A percentile compares a stretch with the other conserved stretches of the same genome.
Evolutionary conservation across 2,113 vertebrate species (phyloP).

Genomic region (zebrafish (Danio rerio)): DNA sequence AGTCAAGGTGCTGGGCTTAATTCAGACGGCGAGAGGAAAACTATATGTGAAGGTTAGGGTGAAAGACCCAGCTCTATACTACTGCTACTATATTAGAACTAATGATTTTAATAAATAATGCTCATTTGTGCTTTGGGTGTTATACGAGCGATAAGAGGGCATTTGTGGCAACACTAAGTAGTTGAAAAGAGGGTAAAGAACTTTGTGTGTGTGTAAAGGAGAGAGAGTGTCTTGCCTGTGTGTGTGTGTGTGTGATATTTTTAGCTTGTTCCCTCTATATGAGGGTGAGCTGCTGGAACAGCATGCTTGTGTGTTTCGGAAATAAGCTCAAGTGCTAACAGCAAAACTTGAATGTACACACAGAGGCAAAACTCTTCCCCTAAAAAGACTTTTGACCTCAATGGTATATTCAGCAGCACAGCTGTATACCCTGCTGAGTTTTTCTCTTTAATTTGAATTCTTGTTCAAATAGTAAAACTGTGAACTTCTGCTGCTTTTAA

Average conservation of each 20-base stretch:
- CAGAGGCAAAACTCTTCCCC: slow-evolving; percentile 10
- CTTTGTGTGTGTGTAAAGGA: slow-evolving; percentile 33
- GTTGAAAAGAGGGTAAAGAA: slow-evolving; percentile 39
- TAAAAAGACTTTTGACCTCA: slow-evolving; percentile 17
- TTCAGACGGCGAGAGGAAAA: slow-evolving; percentile 19
- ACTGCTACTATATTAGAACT: background rate
- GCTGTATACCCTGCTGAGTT: background rate
- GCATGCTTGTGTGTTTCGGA: slow-evolving; percentile 52
- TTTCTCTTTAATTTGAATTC: background rate
- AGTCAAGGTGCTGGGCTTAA: slow-evolving; percentile 31
- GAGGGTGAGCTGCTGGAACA: slow-evolving; percentile 57
- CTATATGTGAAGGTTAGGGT: slow-evolving; percentile 20
- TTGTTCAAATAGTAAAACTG: background rate
- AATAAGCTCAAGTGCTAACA: slow-evolving; percentile 53
- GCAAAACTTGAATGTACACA: slow-evolving; percentile 26
- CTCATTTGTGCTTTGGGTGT: slow-evolving; percentile 2
- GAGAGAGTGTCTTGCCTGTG: slow-evolving; percentile 38
- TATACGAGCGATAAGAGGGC: slow-evolving; percentile 4
- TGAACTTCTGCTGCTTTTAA: background rate
- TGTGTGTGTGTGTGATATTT: slow-evolving; percentile 52
- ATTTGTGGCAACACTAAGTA: slow-evolving; percentile 25
- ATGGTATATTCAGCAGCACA: background rate
- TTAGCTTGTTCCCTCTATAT: slow-evolving; percentile 57
- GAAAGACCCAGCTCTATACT: slow-evolving; percentile 9
- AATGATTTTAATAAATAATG: slow-evolving; percentile 23